Evolutionary conservation across 2,888 invertebrate genomes (phyloP).

Genomic region (Villa cingulata): DNA sequence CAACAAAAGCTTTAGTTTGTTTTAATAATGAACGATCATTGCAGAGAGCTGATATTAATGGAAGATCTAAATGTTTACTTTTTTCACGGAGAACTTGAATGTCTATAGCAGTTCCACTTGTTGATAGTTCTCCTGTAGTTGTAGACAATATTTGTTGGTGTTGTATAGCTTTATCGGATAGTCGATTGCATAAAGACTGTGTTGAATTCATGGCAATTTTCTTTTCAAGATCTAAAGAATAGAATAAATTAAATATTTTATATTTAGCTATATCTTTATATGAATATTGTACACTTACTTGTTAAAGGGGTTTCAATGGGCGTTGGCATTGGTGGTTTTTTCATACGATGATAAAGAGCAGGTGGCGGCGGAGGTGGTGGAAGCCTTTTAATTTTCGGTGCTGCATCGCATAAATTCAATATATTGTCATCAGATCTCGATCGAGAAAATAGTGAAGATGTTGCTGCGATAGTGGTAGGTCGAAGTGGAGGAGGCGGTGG

Average conservation of each 20-base stretch:
- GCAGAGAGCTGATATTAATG: constrained; percentile 83
- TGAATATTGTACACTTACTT: constrained; percentile 24
- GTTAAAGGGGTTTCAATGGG: constrained; percentile 37
- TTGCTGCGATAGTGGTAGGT: constrained; percentile 30
- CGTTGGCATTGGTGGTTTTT: constrained; percentile 39
- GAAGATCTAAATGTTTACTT: constrained; percentile 79
- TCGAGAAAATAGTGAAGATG: constrained; percentile 43
- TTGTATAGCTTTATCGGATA: constrained; percentile 7
- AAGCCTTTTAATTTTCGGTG: constrained; percentile 39
- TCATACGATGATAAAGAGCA: constrained; percentile 33
- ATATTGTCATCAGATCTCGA: constrained; percentile 74
- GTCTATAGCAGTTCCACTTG: constrained; percentile 41
- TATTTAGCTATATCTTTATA: background rate
- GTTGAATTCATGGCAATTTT: constrained; percentile 19
- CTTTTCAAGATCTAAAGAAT: constrained; percentile 25
- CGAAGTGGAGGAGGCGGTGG: constrained; percentile 50
- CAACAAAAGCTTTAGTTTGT: constrained; percentile 75
- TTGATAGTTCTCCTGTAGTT: constrained; percentile 29
- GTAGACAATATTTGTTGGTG: constrained; percentile 43
- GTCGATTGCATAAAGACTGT: constrained; percentile 15
- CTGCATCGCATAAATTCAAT: constrained; percentile 49
- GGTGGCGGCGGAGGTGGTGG: constrained; percentile 46
- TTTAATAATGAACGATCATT: constrained; percentile 81
- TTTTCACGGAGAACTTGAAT: constrained; percentile 75
- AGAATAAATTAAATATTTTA: background rate